phyloP scores from a whole-genome alignment of 1,140 invertebrate genomes.

The Episyrphus balteatus region DNA sequence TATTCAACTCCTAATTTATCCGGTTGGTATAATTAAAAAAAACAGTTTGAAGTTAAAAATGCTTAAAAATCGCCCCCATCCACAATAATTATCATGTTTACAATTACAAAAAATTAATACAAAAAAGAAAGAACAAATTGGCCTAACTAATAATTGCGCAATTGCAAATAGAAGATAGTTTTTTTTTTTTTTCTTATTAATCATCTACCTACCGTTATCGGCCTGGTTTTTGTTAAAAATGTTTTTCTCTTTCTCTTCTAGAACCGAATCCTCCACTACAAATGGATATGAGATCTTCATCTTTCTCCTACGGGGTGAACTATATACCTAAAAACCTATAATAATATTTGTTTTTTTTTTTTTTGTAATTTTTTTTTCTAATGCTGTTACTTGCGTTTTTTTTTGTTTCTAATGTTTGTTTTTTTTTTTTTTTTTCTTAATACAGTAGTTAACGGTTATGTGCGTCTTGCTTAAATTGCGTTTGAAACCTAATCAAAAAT shows the following conservation, averaged over 20 bases:
- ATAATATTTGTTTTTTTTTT: background rate
- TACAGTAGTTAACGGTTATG: no score
- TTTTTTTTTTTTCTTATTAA: no score
- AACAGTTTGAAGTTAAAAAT: no score
- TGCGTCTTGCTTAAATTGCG: no score
- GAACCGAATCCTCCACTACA: slow-evolving; percentile 15
- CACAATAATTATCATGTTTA: no score
- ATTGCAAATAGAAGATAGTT: no score
- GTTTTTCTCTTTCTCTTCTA: slow-evolving; percentile 7
- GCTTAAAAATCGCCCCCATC: no score
- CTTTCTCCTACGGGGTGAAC: slow-evolving; percentile 31
- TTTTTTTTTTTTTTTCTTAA: no score
- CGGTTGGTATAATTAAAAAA: slow-evolving; percentile 11
- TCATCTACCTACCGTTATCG: background rate
- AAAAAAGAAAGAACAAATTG: no score
- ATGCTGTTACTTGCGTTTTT: background rate
- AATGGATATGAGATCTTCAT: slow-evolving; percentile 31
- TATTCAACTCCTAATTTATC: slow-evolving; percentile 29
- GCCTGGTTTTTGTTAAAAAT: background rate
- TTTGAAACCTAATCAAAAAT: no score
- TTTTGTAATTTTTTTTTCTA: slow-evolving; percentile 3
- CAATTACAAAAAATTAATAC: no score
- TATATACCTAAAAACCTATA: background rate
- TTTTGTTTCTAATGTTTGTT: slow-evolving; percentile 4
- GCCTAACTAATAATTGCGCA: no score